phyloP scores from a whole-genome alignment of 2,797 vertebrate genomes.

The Sebastolobus alascanus region DNA sequence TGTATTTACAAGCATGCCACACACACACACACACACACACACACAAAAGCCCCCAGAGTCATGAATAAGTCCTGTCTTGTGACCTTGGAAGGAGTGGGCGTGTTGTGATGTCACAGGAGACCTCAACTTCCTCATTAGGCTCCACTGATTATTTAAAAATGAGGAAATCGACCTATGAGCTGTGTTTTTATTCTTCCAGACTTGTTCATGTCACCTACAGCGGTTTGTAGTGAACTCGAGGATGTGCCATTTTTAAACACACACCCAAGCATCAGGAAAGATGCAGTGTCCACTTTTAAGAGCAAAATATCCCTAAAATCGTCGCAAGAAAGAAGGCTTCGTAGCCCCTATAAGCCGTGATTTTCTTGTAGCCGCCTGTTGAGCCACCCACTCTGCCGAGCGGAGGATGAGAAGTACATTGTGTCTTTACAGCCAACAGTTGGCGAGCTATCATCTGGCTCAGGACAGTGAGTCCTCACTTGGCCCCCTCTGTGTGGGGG shows the following conservation, averaged over 20 bases:
- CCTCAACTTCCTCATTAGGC: constrained; percentile 61
- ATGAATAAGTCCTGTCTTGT: constrained; percentile 61
- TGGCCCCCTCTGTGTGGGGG: constrained; percentile 29
- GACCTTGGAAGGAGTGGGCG: constrained; percentile 53
- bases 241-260: constrained; percentile 16
- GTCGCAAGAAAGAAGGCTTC: background rate
- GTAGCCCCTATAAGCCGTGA: background rate
- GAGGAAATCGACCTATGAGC: constrained; percentile 37
- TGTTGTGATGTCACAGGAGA: constrained; percentile 40
- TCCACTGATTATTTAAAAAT: constrained; percentile 24
- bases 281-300: background rate
- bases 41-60: constrained; percentile 27
- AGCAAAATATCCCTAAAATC: background rate
- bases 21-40: constrained; percentile 9
- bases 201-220: background rate
- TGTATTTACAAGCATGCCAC: constrained; percentile 5
- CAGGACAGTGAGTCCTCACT: constrained; percentile 63
- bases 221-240: background rate
- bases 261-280: background rate
- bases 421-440: constrained; percentile 77
- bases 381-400: constrained; percentile 64
- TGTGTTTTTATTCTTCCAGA: background rate
- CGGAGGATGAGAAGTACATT: constrained; percentile 69
- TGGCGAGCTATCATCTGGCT: constrained; percentile 74
- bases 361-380: constrained; percentile 31